Evolutionary conservation across 2,797 vertebrate genomes (phyloP).

Genomic region (Hephaestus fuliginosus): DNA sequence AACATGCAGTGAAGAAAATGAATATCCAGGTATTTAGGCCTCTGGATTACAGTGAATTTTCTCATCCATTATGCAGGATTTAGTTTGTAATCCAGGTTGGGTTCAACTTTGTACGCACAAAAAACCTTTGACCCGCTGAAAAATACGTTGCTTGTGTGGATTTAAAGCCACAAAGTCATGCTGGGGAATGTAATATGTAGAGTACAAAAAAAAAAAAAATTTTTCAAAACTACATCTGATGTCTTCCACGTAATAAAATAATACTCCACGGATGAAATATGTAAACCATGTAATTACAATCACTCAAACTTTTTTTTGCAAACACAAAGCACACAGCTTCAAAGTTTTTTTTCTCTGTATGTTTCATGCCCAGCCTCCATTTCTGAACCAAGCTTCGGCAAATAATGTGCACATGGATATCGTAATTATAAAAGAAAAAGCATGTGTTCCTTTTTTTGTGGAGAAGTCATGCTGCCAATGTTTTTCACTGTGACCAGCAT

Average conservation of each 20-base stretch:
- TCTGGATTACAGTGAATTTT: constrained; percentile 71
- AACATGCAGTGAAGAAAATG: neutral
- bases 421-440: neutral
- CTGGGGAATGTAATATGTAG: neutral
- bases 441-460: neutral
- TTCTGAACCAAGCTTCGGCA: neutral
- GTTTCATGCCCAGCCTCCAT: neutral
- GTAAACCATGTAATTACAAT: neutral
- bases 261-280: neutral
- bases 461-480: neutral
- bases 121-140: constrained; percentile 33
- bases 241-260: neutral
- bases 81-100: neutral
- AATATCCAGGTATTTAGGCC: neutral
- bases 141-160: neutral
- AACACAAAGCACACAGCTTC: neutral
- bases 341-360: neutral
- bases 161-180: neutral
- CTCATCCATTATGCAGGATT: constrained; percentile 74
- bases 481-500: neutral
- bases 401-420: neutral
- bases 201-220: neutral
- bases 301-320: neutral
- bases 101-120: neutral
- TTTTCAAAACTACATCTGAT: neutral